A percentile compares a stretch with the other conserved stretches of the same genome.
Conservation (phyloP, 2,113 vertebrate genomes). For the Mustela nigripes region DNA sequence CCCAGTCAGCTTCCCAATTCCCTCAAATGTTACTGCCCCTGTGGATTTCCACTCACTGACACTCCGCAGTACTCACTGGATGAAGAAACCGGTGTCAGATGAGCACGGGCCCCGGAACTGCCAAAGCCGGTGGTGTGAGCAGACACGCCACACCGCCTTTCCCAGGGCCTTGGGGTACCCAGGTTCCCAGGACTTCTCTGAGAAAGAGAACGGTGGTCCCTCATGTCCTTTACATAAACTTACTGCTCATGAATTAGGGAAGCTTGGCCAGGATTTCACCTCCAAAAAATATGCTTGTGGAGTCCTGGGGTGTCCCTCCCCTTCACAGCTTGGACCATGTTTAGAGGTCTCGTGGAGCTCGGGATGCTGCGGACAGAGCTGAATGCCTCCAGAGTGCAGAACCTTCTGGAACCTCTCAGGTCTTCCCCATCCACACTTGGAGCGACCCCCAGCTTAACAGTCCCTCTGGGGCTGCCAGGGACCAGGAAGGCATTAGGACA, state of each 20-base stretch:
- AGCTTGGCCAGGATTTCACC: neutral
- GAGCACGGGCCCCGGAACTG: neutral
- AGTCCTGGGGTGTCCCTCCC: neutral
- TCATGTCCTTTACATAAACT: neutral
- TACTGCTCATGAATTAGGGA: neutral
- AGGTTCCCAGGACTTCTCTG: neutral
- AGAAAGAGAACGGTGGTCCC: neutral
- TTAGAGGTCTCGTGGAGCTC: neutral
- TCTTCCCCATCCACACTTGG: neutral
- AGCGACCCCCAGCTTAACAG: neutral
- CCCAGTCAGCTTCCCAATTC: neutral
- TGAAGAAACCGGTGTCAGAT: neutral
- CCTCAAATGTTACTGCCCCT: neutral
- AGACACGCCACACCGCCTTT: neutral
- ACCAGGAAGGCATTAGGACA: neutral
- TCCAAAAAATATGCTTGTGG: neutral
- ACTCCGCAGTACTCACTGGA: fast-evolving
- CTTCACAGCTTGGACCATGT: neutral
- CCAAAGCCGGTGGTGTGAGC: neutral
- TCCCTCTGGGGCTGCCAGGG: neutral
- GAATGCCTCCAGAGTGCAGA: neutral
- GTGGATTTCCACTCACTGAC: neutral
- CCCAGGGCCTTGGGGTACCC: neutral
- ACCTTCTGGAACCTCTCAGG: neutral
- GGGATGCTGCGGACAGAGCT: neutral